These are phyloP conservation scores for Sterna hirundo DNA, from an alignment of 2,113 vertebrate genomes.

Conservation along the genomic window DNA sequence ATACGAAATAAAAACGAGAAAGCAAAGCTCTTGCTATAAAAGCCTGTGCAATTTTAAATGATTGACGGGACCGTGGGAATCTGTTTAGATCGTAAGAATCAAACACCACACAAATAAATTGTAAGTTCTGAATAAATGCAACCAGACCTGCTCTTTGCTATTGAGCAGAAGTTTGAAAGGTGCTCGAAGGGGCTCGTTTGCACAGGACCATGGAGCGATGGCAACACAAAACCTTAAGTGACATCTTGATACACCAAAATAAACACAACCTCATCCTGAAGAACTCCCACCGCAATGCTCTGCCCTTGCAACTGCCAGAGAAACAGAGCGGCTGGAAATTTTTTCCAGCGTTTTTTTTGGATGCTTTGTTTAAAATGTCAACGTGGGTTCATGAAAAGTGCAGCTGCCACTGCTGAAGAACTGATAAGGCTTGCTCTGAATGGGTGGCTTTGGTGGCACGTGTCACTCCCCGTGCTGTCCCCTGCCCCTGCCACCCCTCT, in stretches of 20 bases:
- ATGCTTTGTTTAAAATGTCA: not conserved
- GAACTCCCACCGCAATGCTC: fast-evolving
- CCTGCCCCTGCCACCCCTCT: not conserved
- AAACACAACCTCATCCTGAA: not conserved
- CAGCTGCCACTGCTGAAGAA: not conserved
- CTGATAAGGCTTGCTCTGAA: not conserved
- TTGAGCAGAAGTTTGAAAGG: not conserved
- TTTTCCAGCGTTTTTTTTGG: not conserved
- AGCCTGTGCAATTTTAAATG: not conserved
- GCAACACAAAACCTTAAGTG: not conserved
- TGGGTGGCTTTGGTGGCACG: not conserved
- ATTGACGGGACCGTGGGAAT: not conserved
- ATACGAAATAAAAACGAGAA: not conserved
- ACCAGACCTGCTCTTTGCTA: not conserved
- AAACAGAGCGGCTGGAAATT: not conserved
- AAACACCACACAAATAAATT: not conserved
- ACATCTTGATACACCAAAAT: not conserved
- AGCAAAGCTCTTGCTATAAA: not conserved
- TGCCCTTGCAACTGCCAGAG: not conserved
- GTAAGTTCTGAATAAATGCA: not conserved
- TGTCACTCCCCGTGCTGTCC: not conserved
- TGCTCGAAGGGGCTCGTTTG: not conserved
- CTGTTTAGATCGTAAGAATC: not conserved
- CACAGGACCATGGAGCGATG: fast-evolving
- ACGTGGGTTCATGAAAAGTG: fast-evolving